Conservation (phyloP, 2,797 vertebrate species). For the Smutsia temminckii region DNA sequence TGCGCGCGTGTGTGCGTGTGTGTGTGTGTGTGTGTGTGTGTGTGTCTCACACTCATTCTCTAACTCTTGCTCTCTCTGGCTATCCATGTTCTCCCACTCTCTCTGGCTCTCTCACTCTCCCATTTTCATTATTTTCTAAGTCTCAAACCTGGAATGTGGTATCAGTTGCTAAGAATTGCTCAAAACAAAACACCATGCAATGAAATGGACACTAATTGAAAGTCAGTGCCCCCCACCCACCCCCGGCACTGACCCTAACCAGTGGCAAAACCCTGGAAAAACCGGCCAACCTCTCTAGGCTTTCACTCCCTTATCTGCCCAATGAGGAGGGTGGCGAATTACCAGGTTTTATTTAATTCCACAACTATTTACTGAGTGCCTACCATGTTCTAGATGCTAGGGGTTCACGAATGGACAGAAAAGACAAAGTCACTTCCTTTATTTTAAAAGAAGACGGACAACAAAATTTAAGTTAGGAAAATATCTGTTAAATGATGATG, state of each 20-base stretch:
- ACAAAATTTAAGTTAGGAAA: slow-evolving; percentile 15
- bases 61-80: background rate
- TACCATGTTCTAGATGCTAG: background rate
- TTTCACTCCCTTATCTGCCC: background rate
- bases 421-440: background rate
- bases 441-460: background rate
- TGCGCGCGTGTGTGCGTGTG: background rate
- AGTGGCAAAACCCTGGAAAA: background rate
- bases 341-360: slow-evolving; percentile 12
- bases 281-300: background rate
- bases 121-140: background rate
- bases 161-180: background rate
- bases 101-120: background rate
- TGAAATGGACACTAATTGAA: background rate
- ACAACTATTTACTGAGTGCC: background rate
- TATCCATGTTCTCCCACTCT: background rate
- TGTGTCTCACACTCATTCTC: background rate
- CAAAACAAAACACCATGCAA: background rate
- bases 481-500: background rate
- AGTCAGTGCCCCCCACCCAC: background rate
- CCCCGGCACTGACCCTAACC: background rate
- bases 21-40: background rate
- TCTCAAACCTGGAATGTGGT: background rate
- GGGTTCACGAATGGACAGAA: background rate
- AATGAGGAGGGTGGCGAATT: background rate